Evolutionary conservation across 2,797 vertebrate genomes (phyloP), one percentile per base, ranked within the genome.

Genomic region (Danio kyathit): DNA sequence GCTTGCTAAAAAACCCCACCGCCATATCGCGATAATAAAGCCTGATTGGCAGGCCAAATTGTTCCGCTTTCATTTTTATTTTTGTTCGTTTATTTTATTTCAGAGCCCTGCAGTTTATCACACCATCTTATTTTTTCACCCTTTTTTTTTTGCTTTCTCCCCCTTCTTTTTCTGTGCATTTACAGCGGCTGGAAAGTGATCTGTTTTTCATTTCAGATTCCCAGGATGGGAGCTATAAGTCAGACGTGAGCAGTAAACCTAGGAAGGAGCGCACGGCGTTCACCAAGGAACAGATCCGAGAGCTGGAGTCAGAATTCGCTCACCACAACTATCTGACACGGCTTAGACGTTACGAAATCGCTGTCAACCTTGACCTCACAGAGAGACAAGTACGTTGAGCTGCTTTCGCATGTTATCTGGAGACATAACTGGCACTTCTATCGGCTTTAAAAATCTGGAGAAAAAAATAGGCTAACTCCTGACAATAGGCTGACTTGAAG

Each of bases 251-350:
- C 92, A 98, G 96, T 93, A 99, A 99, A 90, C 97, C 98, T 87
- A 96, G 98, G 88, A 99, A 99, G 93, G 98, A 99, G 94, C 93
- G 98, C 86, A 99, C 98, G 84, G 98, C 98, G 14, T 99, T 99
- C 92, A 99, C 98, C 91, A 99, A 99, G 92, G 98, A 99, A 85
- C 98, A 99, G 89, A 99, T 99, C 89, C 94, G 98, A 89, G 98
- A 99, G 90, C 94, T 99, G 90, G 98, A 99, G 94, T 96, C 98
- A 43, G 98, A 99, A 91, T 99, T 99, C 82, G 97, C 98, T 86
- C 98, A 99, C 92, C 98, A 99, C 93, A 99, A 99, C 94, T 99
- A 99, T 93, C 94, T 99, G 91, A 99, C 98, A 87, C 93, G 98
- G 76, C 96, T 99, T 93, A 94, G 98, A 86, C 91, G 98, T 93